Evolutionary conservation across 2,888 invertebrate genomes (phyloP).

Genomic region (Atethmia centrago): DNA sequence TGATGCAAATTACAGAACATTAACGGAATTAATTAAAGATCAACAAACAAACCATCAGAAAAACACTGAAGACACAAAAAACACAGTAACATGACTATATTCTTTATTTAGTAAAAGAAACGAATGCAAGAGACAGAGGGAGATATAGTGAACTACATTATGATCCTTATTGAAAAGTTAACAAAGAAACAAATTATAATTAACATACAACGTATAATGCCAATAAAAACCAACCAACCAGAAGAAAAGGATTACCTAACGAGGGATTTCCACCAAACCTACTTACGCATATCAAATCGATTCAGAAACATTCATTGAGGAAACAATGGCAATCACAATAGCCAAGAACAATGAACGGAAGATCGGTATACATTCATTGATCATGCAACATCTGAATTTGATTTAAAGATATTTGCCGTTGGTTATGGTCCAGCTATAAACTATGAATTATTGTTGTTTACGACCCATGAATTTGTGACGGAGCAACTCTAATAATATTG

Average conservation of each 20-base stretch:
- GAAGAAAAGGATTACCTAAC: slow-evolving; percentile 31
- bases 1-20: neutral
- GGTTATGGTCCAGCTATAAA: slow-evolving; percentile 46
- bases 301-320: slow-evolving; percentile 44
- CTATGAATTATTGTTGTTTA: slow-evolving; percentile 35
- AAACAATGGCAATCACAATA: slow-evolving; percentile 53
- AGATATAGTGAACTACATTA: slow-evolving; percentile 20
- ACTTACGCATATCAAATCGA: slow-evolving; percentile 49
- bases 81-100: neutral
- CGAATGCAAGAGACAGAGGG: slow-evolving; percentile 25
- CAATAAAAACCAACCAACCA: slow-evolving; percentile 20
- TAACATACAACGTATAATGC: slow-evolving; percentile 3
- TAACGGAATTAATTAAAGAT: neutral
- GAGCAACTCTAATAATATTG: slow-evolving; percentile 3
- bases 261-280: slow-evolving; percentile 36
- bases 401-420: slow-evolving; percentile 66
- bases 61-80: too few relatives aligned
- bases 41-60: neutral
- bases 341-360: slow-evolving; percentile 84
- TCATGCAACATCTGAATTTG: slow-evolving; percentile 76
- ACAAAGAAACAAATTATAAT: slow-evolving; percentile 23
- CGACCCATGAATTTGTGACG: slow-evolving; percentile 16
- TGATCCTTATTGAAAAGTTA: slow-evolving; percentile 9
- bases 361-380: slow-evolving; percentile 80
- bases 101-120: neutral